Evolutionary conservation across 2,113 vertebrate species (phyloP), one percentile per base, ranked within the genome.

Genomic region (Gila orcuttii): DNA sequence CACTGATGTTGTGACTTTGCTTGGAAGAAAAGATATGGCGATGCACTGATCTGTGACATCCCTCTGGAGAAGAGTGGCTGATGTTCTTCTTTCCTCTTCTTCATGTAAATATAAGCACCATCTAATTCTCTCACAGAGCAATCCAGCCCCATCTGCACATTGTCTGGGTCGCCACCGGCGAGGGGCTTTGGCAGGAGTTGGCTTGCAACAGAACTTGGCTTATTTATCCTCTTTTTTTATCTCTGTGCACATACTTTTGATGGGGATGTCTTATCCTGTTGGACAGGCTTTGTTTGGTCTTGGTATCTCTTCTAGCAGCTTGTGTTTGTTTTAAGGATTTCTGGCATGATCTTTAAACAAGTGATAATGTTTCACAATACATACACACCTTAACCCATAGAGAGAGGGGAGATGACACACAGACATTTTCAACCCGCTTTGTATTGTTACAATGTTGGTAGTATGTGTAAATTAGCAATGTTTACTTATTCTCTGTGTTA

Each of bases 301-400:
- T 93, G 92, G 94, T 95, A 95, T 96, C 95, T 95, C 93, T 92
- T 92, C 92, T 89, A 80, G 88, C 95, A 96, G 94, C 93, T 94
- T 95, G 93, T 94, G 93, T 95, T 94, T 94, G 92, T 90, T 94
- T 93, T 93, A 91, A 91, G 90, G 93, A 95, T 95, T 95, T 93
- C 89, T 93, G 93, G 93, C 93, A 92, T 91, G 91, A 92, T 93
- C 92, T 95, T 94, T 93, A 93, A 95, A 95, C 94, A 94, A 93
- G 92, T 90, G 93, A 93, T 93, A 92, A 93, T 92, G 92, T 93
- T 84, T 90, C 87, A 90, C 89, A 94, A 90, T 93, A 91, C 90
- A 91, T 87, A 83, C 85, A 91, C 92, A 94, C 92, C 92, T 95
- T 95, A 91, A 93, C 92, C 93, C 88, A 12, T 82, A 36, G 25